phyloP scores from a whole-genome alignment of 2,888 invertebrate species.

The Harpalus rubripes region DNA sequence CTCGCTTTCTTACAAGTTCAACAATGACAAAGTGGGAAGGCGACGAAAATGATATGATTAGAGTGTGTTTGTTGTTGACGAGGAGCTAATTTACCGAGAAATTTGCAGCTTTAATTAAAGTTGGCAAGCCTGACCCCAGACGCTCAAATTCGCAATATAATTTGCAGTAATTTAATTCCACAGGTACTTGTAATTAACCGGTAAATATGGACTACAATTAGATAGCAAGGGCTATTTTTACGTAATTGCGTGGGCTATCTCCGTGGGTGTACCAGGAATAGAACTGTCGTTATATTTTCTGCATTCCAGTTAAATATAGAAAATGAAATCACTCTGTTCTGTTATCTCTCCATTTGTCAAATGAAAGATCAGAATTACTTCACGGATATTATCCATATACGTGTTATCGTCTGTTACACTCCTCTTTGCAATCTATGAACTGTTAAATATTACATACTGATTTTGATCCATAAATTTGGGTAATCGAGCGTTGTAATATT shows the following conservation, averaged over 20 bases:
- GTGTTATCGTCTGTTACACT: conserved; percentile 27
- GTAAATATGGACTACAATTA: conserved; percentile 54
- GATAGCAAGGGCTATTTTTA: conserved; percentile 25
- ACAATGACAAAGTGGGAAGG: not conserved
- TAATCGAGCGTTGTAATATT: not conserved
- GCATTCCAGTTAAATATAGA: conserved; percentile 39
- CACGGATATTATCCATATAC: not conserved
- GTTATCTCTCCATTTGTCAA: conserved; percentile 44
- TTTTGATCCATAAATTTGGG: conserved; percentile 25
- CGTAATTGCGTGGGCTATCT: not conserved
- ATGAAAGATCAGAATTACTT: conserved; percentile 9
- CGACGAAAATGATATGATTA: conserved; percentile 39
- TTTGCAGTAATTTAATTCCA: conserved; percentile 55
- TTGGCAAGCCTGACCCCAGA: conserved; percentile 33
- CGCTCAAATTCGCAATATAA: conserved; percentile 54
- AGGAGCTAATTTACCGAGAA: conserved; percentile 35
- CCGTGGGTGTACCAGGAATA: conserved; percentile 10
- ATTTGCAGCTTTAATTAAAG: conserved; percentile 54
- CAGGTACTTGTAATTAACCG: conserved; percentile 53
- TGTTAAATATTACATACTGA: conserved; percentile 31
- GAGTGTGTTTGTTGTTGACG: conserved; percentile 34
- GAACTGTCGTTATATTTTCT: conserved; percentile 38
- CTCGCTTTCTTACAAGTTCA: not conserved
- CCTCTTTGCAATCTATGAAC: conserved; percentile 20
- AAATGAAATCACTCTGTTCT: conserved; percentile 18